These are phyloP conservation scores for Eupithecia subumbrata DNA, from an alignment of 2,888 invertebrate species.

Conservation along the genomic window DNA sequence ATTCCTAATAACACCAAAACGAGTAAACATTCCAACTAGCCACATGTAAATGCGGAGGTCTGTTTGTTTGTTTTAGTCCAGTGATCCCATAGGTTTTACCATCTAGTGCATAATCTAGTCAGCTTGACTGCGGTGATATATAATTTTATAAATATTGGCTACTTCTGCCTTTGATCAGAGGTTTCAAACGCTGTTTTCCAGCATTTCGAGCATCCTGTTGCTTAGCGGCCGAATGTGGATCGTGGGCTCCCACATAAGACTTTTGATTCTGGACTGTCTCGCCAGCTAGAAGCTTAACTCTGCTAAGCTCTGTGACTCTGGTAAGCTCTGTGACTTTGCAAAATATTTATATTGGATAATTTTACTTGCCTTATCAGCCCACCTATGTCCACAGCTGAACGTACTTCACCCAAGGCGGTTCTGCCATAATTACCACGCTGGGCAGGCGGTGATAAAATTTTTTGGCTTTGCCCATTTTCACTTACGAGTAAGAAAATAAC, in stretches of 20 bases:
- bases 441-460: too few species aligned
- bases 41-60: conserved; percentile 50
- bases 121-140: not conserved
- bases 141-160: not conserved
- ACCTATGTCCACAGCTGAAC: too few species aligned
- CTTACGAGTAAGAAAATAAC: not conserved
- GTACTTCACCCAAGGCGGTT: not conserved
- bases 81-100: not conserved
- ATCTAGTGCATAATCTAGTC: not conserved
- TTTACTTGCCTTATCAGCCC: not conserved
- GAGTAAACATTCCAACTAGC: conserved; percentile 40
- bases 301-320: too few species aligned
- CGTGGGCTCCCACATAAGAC: not conserved
- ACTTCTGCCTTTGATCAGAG: not conserved
- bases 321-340: not conserved
- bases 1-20: conserved; percentile 39
- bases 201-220: not conserved
- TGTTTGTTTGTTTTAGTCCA: conserved; percentile 10
- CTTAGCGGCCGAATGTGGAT: not conserved
- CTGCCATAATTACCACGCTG: not conserved
- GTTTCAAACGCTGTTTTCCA: not conserved
- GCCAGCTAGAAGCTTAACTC: not conserved
- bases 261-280: not conserved
- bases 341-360: not conserved
- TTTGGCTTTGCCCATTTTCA: not conserved